Conservation (phyloP, 2,113 vertebrate species). For the Epinephelus cyanopodus region DNA sequence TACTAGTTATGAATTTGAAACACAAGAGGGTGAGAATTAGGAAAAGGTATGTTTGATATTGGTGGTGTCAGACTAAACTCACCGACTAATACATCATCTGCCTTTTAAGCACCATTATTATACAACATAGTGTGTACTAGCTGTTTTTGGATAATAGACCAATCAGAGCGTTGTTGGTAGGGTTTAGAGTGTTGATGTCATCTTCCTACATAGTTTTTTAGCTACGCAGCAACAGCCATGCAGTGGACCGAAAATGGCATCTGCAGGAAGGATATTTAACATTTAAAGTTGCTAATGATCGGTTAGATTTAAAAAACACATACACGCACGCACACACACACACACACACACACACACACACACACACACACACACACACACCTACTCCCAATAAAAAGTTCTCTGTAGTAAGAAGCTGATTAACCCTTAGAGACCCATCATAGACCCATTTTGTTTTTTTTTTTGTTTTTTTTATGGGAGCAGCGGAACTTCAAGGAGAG, state of each 20-base stretch:
- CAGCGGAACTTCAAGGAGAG: too few relatives aligned
- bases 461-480: too few relatives aligned
- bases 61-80: slow-evolving; percentile 1
- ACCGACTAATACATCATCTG: slow-evolving; percentile 30
- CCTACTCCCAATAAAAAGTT: background rate
- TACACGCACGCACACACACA: background rate
- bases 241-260: background rate
- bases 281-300: background rate
- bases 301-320: background rate
- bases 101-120: background rate
- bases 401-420: too few relatives aligned
- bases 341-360: background rate
- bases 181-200: too few relatives aligned
- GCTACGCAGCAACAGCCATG: background rate
- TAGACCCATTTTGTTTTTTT: too few relatives aligned
- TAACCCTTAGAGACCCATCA: too few relatives aligned
- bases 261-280: background rate
- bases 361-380: background rate
- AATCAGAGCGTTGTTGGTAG: background rate
- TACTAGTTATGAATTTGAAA: slow-evolving; percentile 5
- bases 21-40: background rate
- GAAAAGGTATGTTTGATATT: background rate
- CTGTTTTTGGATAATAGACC: background rate
- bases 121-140: too few relatives aligned
- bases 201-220: too few relatives aligned